phyloP scores from a whole-genome alignment of 2,888 invertebrate species.

The Bembecia ichneumoniformis region DNA sequence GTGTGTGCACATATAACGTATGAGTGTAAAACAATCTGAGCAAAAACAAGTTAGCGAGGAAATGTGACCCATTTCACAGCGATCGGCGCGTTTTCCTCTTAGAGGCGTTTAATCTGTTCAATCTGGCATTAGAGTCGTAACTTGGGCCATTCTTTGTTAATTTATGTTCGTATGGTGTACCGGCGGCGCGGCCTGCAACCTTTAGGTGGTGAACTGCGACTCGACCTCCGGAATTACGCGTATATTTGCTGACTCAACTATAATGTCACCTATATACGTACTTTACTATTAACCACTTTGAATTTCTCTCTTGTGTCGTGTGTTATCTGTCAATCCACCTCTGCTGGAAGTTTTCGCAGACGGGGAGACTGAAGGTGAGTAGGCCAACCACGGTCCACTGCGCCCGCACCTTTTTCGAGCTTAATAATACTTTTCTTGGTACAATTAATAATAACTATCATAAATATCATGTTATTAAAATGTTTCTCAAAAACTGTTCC shows the following conservation, averaged over 20 bases:
- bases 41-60: constrained; percentile 14
- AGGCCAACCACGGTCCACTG: no score
- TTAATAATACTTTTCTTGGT: no score
- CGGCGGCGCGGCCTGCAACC: constrained; percentile 11
- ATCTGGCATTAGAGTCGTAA: constrained; percentile 60
- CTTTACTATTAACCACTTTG: no score
- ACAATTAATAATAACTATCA: no score
- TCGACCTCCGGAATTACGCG: neutral
- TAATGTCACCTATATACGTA: no score
- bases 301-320: no score
- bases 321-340: no score
- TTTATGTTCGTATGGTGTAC: constrained; percentile 41
- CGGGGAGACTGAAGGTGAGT: no score
- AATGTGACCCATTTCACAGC: constrained; percentile 19
- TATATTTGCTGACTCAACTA: neutral
- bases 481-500: no score
- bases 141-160: constrained; percentile 54
- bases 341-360: no score
- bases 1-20: neutral
- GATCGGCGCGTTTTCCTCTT: constrained; percentile 35
- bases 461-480: no score
- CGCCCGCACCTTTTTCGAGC: no score
- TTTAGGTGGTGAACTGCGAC: neutral
- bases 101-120: constrained; percentile 54
- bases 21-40: neutral